A percentile compares a stretch with the other conserved stretches of the same genome.
These are phyloP conservation scores for Nyctereutes procyonoides DNA, from an alignment of 2,113 vertebrate species.

Conservation along the genomic window DNA sequence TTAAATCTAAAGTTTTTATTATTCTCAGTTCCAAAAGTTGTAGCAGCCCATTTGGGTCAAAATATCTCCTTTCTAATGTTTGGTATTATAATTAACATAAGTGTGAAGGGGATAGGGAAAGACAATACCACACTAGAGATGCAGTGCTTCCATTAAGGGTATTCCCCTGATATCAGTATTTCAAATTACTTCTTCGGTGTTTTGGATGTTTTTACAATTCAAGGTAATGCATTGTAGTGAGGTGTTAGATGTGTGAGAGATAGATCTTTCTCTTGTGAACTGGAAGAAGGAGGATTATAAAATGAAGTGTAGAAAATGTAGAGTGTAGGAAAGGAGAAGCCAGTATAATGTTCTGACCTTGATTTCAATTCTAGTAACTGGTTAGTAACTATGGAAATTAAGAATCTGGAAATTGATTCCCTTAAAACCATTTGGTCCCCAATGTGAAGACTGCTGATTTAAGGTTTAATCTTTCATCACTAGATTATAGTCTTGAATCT, in stretches of 20 bases:
- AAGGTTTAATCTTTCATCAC: not conserved
- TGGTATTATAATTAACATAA: not conserved
- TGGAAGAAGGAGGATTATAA: not conserved
- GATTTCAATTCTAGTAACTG: not conserved
- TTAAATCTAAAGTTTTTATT: not conserved
- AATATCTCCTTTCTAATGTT: not conserved
- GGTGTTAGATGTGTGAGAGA: not conserved
- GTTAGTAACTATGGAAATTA: not conserved
- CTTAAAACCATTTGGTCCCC: not conserved
- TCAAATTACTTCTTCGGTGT: not conserved
- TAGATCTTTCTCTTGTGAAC: not conserved
- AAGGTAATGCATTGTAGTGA: not conserved
- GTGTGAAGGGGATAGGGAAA: not conserved
- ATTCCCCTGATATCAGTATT: not conserved
- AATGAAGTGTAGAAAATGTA: not conserved
- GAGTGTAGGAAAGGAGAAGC: not conserved
- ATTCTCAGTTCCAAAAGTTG: not conserved
- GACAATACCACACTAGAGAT: not conserved
- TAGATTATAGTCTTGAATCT: not conserved
- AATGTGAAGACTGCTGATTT: not conserved
- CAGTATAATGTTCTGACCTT: not conserved
- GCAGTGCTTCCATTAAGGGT: not conserved
- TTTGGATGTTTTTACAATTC: not conserved
- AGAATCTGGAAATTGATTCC: not conserved
- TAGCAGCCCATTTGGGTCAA: not conserved